Evolutionary conservation across 2,113 vertebrate genomes (phyloP).

Genomic region (Nematolebias whitei): DNA sequence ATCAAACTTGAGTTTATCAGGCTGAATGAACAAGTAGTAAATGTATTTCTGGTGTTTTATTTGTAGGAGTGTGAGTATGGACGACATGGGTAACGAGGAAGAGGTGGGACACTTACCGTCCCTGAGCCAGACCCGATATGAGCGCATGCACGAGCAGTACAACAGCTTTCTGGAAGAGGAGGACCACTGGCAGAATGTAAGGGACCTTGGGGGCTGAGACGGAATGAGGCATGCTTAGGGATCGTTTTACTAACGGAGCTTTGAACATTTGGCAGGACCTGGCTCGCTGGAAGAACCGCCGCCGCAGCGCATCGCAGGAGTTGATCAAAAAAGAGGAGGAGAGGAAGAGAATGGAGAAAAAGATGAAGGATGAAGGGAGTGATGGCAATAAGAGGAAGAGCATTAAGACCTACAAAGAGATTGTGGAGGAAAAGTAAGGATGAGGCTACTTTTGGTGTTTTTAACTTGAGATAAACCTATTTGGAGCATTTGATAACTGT

Average conservation of each 20-base stretch:
- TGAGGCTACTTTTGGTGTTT: background rate
- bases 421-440: constrained; percentile 94
- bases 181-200: constrained; percentile 95
- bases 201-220: constrained; percentile 33
- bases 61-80: constrained; percentile 91
- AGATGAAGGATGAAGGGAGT: constrained; percentile 82
- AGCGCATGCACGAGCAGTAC: constrained; percentile 88
- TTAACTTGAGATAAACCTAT: background rate
- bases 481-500: background rate
- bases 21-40: background rate
- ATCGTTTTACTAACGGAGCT: background rate
- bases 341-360: constrained; percentile 93
- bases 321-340: constrained; percentile 97
- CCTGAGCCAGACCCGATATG: constrained; percentile 89
- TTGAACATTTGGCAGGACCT: constrained; percentile 83
- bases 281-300: constrained; percentile 94
- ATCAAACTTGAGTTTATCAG: background rate
- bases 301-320: constrained; percentile 94
- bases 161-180: constrained; percentile 89
- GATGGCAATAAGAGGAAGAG: constrained; percentile 87
- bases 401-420: constrained; percentile 98
- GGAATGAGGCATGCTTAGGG: background rate
- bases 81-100: constrained; percentile 91
- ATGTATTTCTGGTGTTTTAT: background rate
- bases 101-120: constrained; percentile 81